Percentiles rank a stretch among this genome's conserved stretches.
These are phyloP conservation scores for Protonibea diacanthus DNA, from an alignment of 2,797 vertebrate genomes.

Conservation along the genomic window DNA sequence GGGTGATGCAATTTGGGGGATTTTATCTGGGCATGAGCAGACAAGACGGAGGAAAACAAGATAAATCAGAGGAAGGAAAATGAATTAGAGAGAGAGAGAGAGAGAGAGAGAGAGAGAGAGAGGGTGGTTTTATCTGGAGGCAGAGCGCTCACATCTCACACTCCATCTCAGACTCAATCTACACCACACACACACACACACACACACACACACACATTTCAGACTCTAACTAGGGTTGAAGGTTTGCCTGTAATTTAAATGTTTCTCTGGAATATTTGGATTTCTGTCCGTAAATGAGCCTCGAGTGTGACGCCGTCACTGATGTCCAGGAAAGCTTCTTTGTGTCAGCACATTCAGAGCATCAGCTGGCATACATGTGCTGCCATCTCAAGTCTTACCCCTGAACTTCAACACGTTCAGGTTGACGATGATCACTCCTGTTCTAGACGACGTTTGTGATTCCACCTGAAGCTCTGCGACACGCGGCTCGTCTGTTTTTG, in stretches of 20 bases:
- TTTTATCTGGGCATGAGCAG: constrained; percentile 69
- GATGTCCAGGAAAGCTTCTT: too few relatives aligned
- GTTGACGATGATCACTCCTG: too few relatives aligned
- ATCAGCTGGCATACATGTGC: background rate
- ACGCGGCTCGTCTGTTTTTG: too few relatives aligned
- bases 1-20: constrained; percentile 73
- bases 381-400: too few relatives aligned
- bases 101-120: constrained; percentile 9
- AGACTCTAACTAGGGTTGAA: background rate
- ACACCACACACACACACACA: constrained; percentile 31
- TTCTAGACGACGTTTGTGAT: too few relatives aligned
- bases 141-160: constrained; percentile 59
- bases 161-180: constrained; percentile 69
- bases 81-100: constrained; percentile 62
- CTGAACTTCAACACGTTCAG: too few relatives aligned
- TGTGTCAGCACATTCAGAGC: background rate
- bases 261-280: background rate
- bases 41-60: constrained; percentile 68
- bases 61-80: constrained; percentile 75
- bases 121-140: constrained; percentile 56
- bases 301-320: background rate
- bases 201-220: background rate
- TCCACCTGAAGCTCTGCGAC: too few relatives aligned
- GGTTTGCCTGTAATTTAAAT: constrained; percentile 5
- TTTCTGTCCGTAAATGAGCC: background rate